A percentile compares a stretch with the other conserved stretches of the same genome.
These are phyloP conservation scores for Poecile montanus DNA, from an alignment of 2,797 vertebrate genomes.

Conservation along the genomic window DNA sequence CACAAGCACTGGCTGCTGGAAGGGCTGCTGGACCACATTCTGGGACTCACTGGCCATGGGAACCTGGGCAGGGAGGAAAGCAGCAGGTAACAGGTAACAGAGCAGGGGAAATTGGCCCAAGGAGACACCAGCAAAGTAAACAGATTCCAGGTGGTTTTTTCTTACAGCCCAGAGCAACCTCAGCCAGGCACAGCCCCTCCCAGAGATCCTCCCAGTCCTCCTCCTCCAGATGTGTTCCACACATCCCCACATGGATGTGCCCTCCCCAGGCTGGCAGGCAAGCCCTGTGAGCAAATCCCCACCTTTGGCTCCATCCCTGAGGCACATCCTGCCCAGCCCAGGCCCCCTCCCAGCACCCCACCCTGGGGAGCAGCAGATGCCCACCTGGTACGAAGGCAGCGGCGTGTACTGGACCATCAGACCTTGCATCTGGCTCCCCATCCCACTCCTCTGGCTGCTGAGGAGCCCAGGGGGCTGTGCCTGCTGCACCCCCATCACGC, in stretches of 20 bases:
- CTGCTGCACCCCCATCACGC: slow-evolving; percentile 94
- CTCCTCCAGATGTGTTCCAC: neutral
- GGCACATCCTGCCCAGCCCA: neutral
- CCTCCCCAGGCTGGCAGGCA: neutral
- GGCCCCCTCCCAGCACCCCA: neutral
- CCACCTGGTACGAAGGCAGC: slow-evolving; percentile 96
- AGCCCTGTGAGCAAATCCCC: neutral
- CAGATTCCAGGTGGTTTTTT: neutral
- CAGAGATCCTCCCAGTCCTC: neutral
- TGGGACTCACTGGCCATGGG: slow-evolving; percentile 92
- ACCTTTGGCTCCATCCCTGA: neutral
- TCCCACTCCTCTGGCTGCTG: slow-evolving; percentile 85
- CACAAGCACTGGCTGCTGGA: slow-evolving; percentile 95
- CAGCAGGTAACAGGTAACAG: neutral
- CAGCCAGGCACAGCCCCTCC: neutral
- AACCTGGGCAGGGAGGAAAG: slow-evolving; percentile 77
- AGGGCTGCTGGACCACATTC: slow-evolving; percentile 92
- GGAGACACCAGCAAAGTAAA: neutral
- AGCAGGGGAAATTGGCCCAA: neutral
- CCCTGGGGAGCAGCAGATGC: neutral
- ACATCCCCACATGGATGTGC: neutral
- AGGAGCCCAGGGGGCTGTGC: slow-evolving; percentile 90
- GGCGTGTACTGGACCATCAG: slow-evolving; percentile 98
- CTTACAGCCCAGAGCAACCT: neutral
- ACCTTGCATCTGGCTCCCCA: slow-evolving; percentile 93